A percentile compares a stretch with the other conserved stretches of the same genome.
Evolutionary conservation across 2,113 vertebrate genomes (phyloP).

Genomic region (Myotis lucifugus): DNA sequence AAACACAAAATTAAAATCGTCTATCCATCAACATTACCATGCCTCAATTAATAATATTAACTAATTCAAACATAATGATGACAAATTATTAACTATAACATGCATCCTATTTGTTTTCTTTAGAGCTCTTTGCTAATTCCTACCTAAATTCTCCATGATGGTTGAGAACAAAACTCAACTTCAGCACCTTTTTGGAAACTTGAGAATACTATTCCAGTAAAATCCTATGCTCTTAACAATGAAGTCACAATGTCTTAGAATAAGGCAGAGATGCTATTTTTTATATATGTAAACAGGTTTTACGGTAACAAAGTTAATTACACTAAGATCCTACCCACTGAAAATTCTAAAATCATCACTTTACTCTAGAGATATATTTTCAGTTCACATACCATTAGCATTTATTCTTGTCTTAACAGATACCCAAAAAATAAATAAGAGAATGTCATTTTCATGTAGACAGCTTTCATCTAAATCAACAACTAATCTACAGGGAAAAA

Average conservation of each 20-base stretch:
- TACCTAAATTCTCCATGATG: neutral
- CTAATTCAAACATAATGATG: neutral
- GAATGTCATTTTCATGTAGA: constrained; percentile 74
- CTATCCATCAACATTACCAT: neutral
- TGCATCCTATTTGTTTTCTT: neutral
- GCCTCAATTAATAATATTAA: neutral
- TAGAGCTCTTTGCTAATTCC: neutral
- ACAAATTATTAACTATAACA: neutral
- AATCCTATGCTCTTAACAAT: neutral
- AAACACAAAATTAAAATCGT: neutral
- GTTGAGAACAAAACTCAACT: neutral
- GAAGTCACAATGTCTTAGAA: neutral
- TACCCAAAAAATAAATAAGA: constrained; percentile 69
- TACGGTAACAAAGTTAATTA: constrained; percentile 60
- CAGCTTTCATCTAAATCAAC: constrained; percentile 77
- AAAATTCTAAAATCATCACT: constrained; percentile 67
- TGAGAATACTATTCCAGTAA: neutral
- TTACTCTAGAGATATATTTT: constrained; percentile 69
- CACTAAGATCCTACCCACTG: constrained; percentile 76
- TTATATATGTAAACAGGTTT: neutral
- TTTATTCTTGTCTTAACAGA: constrained; percentile 77
- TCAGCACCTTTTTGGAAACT: neutral
- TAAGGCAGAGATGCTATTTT: neutral
- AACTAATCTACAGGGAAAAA: neutral
- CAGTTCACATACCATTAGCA: constrained; percentile 77